phyloP scores from a whole-genome alignment of 1,140 invertebrate species.

The Wasmannia auropunctata region DNA sequence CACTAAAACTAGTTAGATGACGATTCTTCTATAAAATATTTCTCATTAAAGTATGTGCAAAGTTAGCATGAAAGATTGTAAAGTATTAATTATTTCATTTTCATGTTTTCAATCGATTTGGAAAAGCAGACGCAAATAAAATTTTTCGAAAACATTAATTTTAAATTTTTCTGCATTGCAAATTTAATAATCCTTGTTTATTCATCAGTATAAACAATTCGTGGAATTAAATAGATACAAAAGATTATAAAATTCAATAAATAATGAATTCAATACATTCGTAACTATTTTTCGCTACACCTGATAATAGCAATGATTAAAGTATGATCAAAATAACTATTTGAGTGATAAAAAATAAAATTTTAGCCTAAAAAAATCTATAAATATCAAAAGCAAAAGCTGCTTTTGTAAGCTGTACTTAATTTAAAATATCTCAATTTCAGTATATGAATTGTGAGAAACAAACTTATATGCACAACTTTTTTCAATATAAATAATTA shows the following conservation, averaged over 20 bases:
- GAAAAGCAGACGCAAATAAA: no score
- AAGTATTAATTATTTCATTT: background rate
- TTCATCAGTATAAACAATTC: background rate
- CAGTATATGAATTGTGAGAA: background rate
- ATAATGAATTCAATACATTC: background rate
- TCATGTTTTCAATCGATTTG: background rate
- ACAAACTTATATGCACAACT: background rate
- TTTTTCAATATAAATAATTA: background rate
- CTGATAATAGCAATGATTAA: slow-evolving; percentile 5
- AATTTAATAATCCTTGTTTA: background rate
- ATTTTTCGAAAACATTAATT: background rate
- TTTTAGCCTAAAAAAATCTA: background rate
- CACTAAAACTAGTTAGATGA: background rate
- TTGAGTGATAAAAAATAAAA: background rate
- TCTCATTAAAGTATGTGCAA: background rate
- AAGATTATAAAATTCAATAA: background rate
- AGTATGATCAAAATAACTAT: background rate
- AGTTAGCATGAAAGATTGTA: background rate
- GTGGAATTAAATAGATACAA: background rate
- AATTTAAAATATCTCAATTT: background rate
- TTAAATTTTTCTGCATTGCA: background rate
- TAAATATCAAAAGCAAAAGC: background rate
- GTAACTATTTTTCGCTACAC: background rate
- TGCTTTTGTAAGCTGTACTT: background rate
- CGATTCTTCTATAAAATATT: background rate